phyloP scores from a whole-genome alignment of 2,113 vertebrate species.

The Paralichthys olivaceus region DNA sequence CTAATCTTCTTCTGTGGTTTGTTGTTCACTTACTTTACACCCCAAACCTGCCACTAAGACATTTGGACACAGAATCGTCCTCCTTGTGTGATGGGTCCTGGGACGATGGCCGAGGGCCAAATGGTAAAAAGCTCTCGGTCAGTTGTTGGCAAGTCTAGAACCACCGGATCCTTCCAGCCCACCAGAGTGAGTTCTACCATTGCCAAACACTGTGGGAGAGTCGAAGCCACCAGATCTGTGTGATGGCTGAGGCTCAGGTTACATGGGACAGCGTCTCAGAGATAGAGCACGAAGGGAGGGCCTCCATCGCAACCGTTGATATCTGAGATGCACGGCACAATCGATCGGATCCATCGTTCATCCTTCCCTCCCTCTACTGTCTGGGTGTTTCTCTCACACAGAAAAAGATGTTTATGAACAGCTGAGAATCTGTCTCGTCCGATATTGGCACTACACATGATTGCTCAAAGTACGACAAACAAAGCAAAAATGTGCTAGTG shows the following conservation, averaged over 20 bases:
- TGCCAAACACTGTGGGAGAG: constrained; percentile 94
- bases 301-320: constrained; percentile 60
- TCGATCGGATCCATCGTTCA: constrained; percentile 55
- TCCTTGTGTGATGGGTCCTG: constrained; percentile 21
- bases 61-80: constrained; percentile 1
- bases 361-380: not conserved
- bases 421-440: constrained; percentile 84
- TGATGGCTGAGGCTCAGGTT: constrained; percentile 52
- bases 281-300: constrained; percentile 8
- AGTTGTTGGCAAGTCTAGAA: constrained; percentile 99
- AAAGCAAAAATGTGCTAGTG: constrained; percentile 99
- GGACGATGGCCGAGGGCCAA: not conserved
- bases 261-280: constrained; percentile 37
- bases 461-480: constrained; percentile 90
- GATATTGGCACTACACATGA: constrained; percentile 99
- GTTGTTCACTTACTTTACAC: constrained; percentile 49
- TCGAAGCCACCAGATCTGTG: constrained; percentile 36
- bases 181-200: constrained; percentile 99
- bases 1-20: not conserved
- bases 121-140: constrained; percentile 76
- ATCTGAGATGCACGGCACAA: constrained; percentile 45
- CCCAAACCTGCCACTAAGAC: not conserved
- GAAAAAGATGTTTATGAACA: constrained; percentile 4
- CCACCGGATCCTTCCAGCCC: constrained; percentile 97
- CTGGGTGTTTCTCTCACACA: not conserved